Evolutionary conservation across 92 coral and sea anemone species (phyloP).

Genomic region (Paragorgia papillata): DNA sequence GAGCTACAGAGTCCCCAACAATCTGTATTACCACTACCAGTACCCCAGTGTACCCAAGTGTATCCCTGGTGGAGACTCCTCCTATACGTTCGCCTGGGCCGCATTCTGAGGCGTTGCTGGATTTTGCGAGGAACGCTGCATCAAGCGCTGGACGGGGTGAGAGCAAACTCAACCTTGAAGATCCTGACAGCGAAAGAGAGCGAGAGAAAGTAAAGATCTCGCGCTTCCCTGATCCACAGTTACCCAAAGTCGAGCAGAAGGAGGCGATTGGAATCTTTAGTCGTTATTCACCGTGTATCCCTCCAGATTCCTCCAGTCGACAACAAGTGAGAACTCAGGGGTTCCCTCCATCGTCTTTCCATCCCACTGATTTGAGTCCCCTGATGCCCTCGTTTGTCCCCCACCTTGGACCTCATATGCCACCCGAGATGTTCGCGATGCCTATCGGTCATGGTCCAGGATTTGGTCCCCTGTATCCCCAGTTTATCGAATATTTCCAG

Average conservation of each 20-base stretch:
- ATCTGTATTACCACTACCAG: not conserved
- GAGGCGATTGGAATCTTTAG: constrained; percentile 88
- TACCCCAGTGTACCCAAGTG: constrained; percentile 14
- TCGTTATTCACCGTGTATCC: constrained; percentile 38
- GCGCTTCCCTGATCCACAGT: constrained; percentile 85
- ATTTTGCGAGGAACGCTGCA: constrained; percentile 63
- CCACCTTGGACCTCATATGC: constrained; percentile 21
- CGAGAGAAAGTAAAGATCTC: constrained; percentile 55
- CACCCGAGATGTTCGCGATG: constrained; percentile 20
- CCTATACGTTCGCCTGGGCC: constrained; percentile 24
- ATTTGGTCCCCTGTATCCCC: constrained; percentile 17
- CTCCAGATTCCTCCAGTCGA: constrained; percentile 33
- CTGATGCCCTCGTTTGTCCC: constrained; percentile 31
- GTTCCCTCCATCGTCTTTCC: constrained; percentile 23
- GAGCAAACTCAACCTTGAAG: constrained; percentile 20
- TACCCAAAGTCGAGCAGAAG: constrained; percentile 69
- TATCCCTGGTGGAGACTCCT: not conserved
- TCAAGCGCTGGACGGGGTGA: constrained; percentile 19
- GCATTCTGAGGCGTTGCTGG: constrained; percentile 24
- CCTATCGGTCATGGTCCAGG: constrained; percentile 21
- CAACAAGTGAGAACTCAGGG: constrained; percentile 34
- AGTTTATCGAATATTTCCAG: constrained; percentile 29
- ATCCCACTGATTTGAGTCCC: constrained; percentile 14
- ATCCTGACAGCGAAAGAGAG: constrained; percentile 52
- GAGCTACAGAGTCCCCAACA: constrained; percentile 2